Conservation (phyloP, 2,113 vertebrate genomes). For the Myrmecobius fasciatus region DNA sequence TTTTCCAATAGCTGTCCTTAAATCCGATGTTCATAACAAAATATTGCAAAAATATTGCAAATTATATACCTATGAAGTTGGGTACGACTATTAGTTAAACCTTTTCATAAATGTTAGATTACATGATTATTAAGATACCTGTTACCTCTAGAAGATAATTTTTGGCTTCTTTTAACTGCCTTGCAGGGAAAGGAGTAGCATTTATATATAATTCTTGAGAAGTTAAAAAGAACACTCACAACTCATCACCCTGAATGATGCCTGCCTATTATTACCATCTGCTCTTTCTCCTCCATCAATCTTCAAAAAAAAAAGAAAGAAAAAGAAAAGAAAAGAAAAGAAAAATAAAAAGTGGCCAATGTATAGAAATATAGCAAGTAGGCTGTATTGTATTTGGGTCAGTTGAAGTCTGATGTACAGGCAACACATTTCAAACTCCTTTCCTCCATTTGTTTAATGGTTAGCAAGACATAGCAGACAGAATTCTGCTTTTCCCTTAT, state of each 20-base stretch:
- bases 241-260: neutral
- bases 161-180: neutral
- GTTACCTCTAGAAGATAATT: neutral
- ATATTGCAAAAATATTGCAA: neutral
- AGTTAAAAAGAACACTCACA: neutral
- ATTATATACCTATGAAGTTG: neutral
- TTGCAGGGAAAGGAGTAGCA: neutral
- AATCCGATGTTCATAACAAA: neutral
- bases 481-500: constrained; percentile 42
- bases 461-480: neutral
- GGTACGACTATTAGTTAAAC: neutral
- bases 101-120: neutral
- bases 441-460: neutral
- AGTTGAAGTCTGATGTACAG: neutral
- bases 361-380: neutral
- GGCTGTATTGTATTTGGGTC: neutral
- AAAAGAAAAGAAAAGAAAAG: no score
- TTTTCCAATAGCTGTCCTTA: neutral
- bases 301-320: neutral
- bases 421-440: neutral
- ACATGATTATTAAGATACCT: neutral
- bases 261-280: neutral
- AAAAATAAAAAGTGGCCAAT: neutral
- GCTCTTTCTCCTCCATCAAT: neutral
- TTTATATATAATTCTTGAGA: constrained; percentile 10